Percentiles rank a stretch among this genome's conserved stretches.
Conservation (phyloP, 2,113 vertebrate genomes). For the Anseranas semipalmata region DNA sequence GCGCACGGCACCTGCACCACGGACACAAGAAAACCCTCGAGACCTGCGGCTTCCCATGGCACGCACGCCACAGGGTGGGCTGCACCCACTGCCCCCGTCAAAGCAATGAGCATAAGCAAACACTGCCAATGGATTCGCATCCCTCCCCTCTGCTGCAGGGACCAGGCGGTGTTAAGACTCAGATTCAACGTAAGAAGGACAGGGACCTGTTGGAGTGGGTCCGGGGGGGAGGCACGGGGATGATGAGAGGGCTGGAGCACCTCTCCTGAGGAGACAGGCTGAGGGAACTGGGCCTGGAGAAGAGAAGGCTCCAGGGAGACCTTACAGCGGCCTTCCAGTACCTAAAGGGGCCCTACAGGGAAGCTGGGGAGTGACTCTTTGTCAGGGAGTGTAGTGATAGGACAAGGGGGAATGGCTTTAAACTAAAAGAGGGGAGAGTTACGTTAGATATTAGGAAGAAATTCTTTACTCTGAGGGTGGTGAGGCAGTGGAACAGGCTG, state of each 20-base stretch:
- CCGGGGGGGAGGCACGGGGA: background rate
- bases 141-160: background rate
- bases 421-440: background rate
- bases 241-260: background rate
- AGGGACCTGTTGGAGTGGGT: background rate
- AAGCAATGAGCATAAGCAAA: background rate
- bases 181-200: background rate
- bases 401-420: background rate
- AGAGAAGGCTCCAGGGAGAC: background rate
- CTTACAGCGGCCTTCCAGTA: background rate
- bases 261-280: background rate
- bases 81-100: fast-evolving
- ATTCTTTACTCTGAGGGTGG: too few species aligned
- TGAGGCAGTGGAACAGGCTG: background rate
- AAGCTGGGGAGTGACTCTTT: background rate
- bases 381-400: background rate
- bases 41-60: background rate
- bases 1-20: background rate
- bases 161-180: background rate
- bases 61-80: fast-evolving
- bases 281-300: background rate
- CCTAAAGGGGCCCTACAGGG: background rate
- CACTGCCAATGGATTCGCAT: background rate
- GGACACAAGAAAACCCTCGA: background rate
- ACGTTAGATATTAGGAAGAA: background rate